Base-by-base conservation (phyloP, 2,888 invertebrate species). In the Hypsopygia costalis region DNA sequence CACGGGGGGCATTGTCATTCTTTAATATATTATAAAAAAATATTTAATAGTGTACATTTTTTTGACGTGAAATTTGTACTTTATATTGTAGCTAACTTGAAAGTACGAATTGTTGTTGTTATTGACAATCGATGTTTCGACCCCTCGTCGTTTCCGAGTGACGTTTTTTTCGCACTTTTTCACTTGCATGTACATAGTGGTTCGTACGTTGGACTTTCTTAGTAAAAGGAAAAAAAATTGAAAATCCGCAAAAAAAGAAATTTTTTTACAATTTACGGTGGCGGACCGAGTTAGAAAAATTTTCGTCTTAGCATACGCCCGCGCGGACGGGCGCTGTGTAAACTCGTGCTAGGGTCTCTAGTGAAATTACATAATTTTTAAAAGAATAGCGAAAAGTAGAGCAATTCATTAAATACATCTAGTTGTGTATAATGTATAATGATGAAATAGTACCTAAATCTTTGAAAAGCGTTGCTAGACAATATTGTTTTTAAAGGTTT, bases 381-480 rank as follows among this genome's bases (percentile, higher is more conserved):
- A 31, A 43, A 43, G 47, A 52, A 81, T 82, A 83, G 83, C 75
- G 65, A 72, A 76, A 69, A 75, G 85, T 87, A 87, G 86, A 69
- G 78, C 81, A 85, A 86, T 86, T 87, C 74, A 81, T 80, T 71
- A 69, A 58, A 62, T 70, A 75, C 67, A 63, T 71, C 78, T 87
- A 86, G 86, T 79, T 82, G 78, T 81, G 72, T 81, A 81, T 78
- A 67, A 61, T 67, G 59, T 67, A 74, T 72, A 75, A 74, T 75
- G 57, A 49, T 31, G 60, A 62, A 65, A 73, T 77, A 76, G 78
- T 80, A 81, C 72, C 77, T 80, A 75, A 68, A 68, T 77, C 77
- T 69, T 68, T 77, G 75, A 65, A 76, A 79, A 38, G 80, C 67
- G 72, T 81, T 78, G 81, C 82, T 83, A 82, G 85, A 79, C 78